Evolutionary conservation across 1,140 invertebrate species (phyloP).

Genomic region (Tyrophagus putrescentiae): DNA sequence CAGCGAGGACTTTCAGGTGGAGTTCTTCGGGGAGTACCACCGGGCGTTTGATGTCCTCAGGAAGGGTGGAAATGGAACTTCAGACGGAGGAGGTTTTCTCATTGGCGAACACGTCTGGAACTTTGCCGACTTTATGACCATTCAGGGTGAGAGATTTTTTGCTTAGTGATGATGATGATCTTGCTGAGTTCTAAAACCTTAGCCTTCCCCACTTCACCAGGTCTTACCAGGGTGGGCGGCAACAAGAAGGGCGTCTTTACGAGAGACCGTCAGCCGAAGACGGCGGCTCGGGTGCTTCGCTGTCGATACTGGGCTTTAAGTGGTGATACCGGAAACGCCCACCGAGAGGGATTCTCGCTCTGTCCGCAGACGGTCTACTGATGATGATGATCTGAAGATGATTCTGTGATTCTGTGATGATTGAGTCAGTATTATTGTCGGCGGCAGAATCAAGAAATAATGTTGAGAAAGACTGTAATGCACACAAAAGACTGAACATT

Average conservation of each 20-base stretch:
- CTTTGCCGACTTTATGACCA: slow-evolving; percentile 57
- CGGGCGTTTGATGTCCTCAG: slow-evolving; percentile 70
- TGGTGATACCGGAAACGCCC: not conserved
- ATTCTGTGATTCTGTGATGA: too few relatives aligned
- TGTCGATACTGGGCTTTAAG: slow-evolving; percentile 54
- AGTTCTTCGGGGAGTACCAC: slow-evolving; percentile 67
- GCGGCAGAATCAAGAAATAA: too few relatives aligned
- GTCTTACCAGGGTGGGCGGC: slow-evolving; percentile 45
- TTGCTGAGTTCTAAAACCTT: too few relatives aligned
- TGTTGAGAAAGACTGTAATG: too few relatives aligned
- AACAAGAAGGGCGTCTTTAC: slow-evolving; percentile 87
- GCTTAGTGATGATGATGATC: not conserved
- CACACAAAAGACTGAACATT: too few relatives aligned
- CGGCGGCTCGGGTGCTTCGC: slow-evolving; percentile 57
- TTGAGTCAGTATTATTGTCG: too few relatives aligned
- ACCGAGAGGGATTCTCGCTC: not conserved
- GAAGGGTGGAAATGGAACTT: too few relatives aligned
- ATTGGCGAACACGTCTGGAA: slow-evolving; percentile 97
- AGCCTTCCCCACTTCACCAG: too few relatives aligned
- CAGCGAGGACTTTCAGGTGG: slow-evolving; percentile 84
- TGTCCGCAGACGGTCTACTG: too few relatives aligned
- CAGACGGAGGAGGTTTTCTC: slow-evolving; percentile 65
- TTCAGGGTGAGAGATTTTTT: slow-evolving; percentile 36
- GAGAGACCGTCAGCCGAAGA: slow-evolving; percentile 66
- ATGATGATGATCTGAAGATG: too few relatives aligned